Evolutionary conservation across 2,113 vertebrate species (phyloP), one percentile per base, ranked within the genome.

Genomic region (Heterocephalus glaber): DNA sequence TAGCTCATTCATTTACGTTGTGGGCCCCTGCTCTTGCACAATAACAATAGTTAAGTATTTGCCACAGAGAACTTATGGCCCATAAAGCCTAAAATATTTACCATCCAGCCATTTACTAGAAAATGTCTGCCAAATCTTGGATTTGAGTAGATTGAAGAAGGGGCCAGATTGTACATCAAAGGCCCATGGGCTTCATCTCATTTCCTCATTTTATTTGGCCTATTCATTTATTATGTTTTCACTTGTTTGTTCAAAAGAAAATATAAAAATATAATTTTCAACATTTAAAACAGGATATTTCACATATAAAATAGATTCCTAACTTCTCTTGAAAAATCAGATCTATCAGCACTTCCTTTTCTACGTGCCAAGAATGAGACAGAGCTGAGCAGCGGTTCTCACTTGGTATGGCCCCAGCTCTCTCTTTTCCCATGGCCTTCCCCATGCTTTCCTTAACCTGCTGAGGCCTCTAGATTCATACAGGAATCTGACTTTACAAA

Each of bases 261-360:
- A 83, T 24, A 68, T 13, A 82, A 86, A 83, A 19, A 38, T 77
- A 66, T 5, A 82, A 74, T 47, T 76, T 86, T 77, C 22, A 89
- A 83, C 20, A 88, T 70, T 96, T 88, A 79, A 85, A 96, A 90
- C 76, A 65, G 47, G 24, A 54, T 22, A 94, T 70, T 77, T 70
- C 85, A 79, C 3, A 66, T 35, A 68, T 52, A 41, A 76, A 52
- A 52, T 38, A 82, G 60, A 65, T 82, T 77, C 35, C 54, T 65
- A 58, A 26, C 12, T 74, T 74, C 54, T 83, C 22, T 74, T 47
- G 26, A 90, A 87, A 86, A 92, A 56, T 82, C 3, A 38, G 38
- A 60, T 28, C 38, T 33, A 4, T 90, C 7, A 28, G n/a, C 14
- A 20, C 10, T 28, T 86, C 22, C 65, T 82, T 82, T 65, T 61